phyloP scores from a whole-genome alignment of 30 jellyfish, hydroid and myxozoan genomes.

The Aurelia sp. region DNA sequence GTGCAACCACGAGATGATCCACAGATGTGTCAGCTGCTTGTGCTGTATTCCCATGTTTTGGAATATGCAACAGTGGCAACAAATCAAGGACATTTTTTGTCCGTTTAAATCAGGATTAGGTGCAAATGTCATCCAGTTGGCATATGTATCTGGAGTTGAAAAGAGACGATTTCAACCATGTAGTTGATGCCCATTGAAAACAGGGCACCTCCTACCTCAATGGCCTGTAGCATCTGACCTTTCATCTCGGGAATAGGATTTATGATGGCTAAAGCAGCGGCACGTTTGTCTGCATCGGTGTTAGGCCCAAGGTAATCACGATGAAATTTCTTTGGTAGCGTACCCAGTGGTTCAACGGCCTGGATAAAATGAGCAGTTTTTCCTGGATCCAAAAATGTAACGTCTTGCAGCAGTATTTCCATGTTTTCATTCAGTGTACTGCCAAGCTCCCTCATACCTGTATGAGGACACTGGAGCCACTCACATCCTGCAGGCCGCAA shows the following conservation, averaged over 20 bases:
- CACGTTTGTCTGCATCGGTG: background rate
- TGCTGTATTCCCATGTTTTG: background rate
- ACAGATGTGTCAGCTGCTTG: no score
- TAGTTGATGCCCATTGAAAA: background rate
- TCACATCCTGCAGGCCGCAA: constrained; percentile 32
- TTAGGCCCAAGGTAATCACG: background rate
- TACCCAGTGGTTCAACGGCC: background rate
- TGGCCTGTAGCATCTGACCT: background rate
- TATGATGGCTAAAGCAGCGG: background rate
- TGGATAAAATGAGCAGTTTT: background rate
- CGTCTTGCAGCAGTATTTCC: background rate
- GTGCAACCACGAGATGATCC: no score
- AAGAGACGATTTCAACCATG: constrained; percentile 8
- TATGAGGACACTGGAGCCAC: constrained; percentile 26
- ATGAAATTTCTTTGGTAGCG: background rate
- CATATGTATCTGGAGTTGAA: background rate
- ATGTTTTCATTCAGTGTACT: constrained; percentile 2
- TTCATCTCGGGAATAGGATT: background rate
- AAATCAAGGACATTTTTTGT: background rate
- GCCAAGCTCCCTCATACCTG: constrained; percentile 15
- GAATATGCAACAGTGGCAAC: background rate
- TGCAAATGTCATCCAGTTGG: background rate
- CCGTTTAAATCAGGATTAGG: constrained; percentile 25
- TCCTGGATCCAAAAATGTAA: background rate
- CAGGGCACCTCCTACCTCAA: constrained; percentile 16